Evolutionary conservation across 2,888 invertebrate species (phyloP), one percentile per base, ranked within the genome.

Genomic region (Euphydryas editha): DNA sequence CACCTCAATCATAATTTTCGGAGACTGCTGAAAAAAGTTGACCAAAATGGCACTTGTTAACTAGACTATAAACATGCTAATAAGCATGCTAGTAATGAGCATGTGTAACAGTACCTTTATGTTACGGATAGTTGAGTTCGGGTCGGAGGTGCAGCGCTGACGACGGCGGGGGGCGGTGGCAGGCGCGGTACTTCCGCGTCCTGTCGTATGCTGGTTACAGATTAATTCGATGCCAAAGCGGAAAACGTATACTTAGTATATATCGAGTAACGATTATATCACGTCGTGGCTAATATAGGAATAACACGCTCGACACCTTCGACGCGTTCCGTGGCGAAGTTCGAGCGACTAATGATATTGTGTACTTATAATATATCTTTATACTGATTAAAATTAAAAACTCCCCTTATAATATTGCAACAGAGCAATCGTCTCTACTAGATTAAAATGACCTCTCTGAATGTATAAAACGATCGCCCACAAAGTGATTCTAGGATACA

Each of bases 401-500:
- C 85, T 79, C 81, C 84, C 81, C 82, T 87, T 86, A 89, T 84
- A 79, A 83, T 86, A 86, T 86, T 83, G 88, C 89, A 88, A 82
- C 81, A 81, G 89, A 86, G 88, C 89, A 83, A 84, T 86, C 83
- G 81, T 87, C 85, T 84, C 82, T 88, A 86, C 87, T 89, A 89
- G 85, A 88, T 80, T 83, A 85, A 39, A 77, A 85, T 85, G 85
- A 88, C 88, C 90, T 88, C 85, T 90, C 91, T 86, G 89, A 90
- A 89, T 90, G 85, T 87, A 87, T 83, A 88, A 89, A 86, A 88
- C 87, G 85, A 93, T 92, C 90, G 93, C 94, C 94, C 94, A 93
- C 94, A 93, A 94, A 94, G 95, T 95, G 95, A 95, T 95, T 95
- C 94, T 96, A 96, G 96, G 96, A 96, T 96, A 97, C 97, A 97